These are phyloP conservation scores for Scaeva pyrastri DNA, from an alignment of 2,888 invertebrate genomes.

Conservation along the genomic window DNA sequence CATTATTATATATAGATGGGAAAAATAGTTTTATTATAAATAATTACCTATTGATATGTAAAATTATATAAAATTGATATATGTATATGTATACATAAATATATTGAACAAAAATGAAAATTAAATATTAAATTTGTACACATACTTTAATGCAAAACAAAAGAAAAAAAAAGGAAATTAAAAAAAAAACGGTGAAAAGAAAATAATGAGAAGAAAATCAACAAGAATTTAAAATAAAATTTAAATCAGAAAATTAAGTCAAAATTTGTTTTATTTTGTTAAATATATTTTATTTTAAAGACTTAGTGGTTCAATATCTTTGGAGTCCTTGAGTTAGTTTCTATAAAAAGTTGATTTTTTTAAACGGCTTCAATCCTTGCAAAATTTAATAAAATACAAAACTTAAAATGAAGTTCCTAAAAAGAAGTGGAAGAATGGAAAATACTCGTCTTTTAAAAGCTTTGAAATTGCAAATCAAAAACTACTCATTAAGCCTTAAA, in stretches of 20 bases:
- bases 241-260: slow-evolving; percentile 60
- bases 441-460: no score
- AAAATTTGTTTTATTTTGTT: slow-evolving; percentile 7
- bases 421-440: no score
- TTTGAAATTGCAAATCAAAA: no score
- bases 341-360: no score
- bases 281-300: no score
- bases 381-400: no score
- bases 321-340: no score
- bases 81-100: slow-evolving; percentile 46
- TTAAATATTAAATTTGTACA: slow-evolving; percentile 67
- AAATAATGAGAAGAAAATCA: slow-evolving; percentile 29
- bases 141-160: slow-evolving; percentile 62
- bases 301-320: no score
- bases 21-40: slow-evolving; percentile 59
- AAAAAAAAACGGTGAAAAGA: slow-evolving; percentile 2
- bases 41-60: slow-evolving; percentile 60
- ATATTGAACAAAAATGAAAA: slow-evolving; percentile 42
- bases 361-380: no score
- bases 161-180: slow-evolving; percentile 19
- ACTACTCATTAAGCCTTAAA: no score
- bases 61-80: slow-evolving; percentile 56
- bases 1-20: slow-evolving; percentile 40
- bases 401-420: no score
- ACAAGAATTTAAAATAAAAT: slow-evolving; percentile 61